These are phyloP conservation scores for Uropsilus gracilis DNA, from an alignment of 2,113 vertebrate genomes.

Conservation along the genomic window DNA sequence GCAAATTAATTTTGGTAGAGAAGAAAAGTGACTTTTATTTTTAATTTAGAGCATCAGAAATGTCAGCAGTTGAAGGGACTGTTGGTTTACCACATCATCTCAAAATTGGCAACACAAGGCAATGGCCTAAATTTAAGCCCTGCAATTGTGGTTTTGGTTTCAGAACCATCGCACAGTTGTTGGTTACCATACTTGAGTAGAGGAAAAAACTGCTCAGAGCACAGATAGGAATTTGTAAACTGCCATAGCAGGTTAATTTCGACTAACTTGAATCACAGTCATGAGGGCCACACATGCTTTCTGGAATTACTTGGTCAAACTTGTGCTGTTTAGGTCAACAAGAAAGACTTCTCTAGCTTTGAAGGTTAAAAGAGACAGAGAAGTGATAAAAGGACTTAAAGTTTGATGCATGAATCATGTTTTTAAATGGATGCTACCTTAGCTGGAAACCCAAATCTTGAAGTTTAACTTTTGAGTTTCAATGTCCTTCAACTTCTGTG, in stretches of 20 bases:
- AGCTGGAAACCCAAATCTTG: neutral
- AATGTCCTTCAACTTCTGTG: neutral
- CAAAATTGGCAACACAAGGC: slow-evolving; percentile 80
- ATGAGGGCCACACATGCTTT: neutral
- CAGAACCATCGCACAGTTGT: slow-evolving; percentile 62
- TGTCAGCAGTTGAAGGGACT: slow-evolving; percentile 71
- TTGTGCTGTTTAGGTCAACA: neutral
- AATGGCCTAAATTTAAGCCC: slow-evolving; percentile 82
- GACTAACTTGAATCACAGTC: neutral
- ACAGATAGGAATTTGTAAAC: slow-evolving; percentile 41
- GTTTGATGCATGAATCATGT: neutral
- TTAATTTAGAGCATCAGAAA: slow-evolving; percentile 58
- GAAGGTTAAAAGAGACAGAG: neutral
- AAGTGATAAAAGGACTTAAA: neutral
- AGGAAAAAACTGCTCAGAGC: slow-evolving; percentile 21
- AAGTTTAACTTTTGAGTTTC: neutral
- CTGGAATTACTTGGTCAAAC: slow-evolving; percentile 33
- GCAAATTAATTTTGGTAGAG: slow-evolving; percentile 66
- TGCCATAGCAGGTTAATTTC: slow-evolving; percentile 31
- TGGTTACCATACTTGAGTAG: slow-evolving; percentile 42
- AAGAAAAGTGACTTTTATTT: slow-evolving; percentile 57
- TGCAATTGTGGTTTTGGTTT: slow-evolving; percentile 81
- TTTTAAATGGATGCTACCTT: neutral
- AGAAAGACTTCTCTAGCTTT: neutral
- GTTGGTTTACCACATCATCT: slow-evolving; percentile 84